Conservation (phyloP, 2,888 invertebrate species). For the Cylloceria caligata region DNA sequence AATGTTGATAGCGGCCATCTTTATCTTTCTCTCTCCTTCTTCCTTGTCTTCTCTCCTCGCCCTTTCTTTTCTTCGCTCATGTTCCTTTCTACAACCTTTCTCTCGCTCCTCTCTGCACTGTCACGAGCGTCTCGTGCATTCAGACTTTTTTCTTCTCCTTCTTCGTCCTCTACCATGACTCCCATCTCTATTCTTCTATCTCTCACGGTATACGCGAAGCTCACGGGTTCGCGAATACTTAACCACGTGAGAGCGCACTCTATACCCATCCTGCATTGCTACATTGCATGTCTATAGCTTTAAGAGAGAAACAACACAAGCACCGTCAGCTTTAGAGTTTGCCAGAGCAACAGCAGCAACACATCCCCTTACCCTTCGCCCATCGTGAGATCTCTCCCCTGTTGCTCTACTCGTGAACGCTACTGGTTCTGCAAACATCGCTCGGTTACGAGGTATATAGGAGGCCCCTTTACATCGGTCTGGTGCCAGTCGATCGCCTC, state of each 20-base stretch:
- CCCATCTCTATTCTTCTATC: slow-evolving; percentile 47
- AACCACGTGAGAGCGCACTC: slow-evolving; percentile 63
- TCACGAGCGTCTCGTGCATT: slow-evolving; percentile 3
- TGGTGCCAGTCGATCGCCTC: slow-evolving; percentile 70
- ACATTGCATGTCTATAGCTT: slow-evolving; percentile 8
- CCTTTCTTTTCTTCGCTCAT: slow-evolving; percentile 48
- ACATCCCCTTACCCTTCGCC: slow-evolving; percentile 58
- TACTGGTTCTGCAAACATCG: slow-evolving; percentile 37
- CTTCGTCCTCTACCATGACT: slow-evolving; percentile 30
- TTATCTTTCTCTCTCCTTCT: slow-evolving; percentile 22
- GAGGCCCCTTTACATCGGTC: slow-evolving; percentile 62
- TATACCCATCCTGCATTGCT: slow-evolving; percentile 21
- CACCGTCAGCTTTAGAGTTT: slow-evolving; percentile 7
- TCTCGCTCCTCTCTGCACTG: neutral
- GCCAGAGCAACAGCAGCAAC: slow-evolving; percentile 15
- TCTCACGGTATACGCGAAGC: slow-evolving; percentile 55
- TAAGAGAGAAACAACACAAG: slow-evolving; percentile 19
- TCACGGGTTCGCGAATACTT: slow-evolving; percentile 57
- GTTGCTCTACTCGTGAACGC: slow-evolving; percentile 50
- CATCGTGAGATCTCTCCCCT: slow-evolving; percentile 50
- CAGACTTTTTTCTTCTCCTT: slow-evolving; percentile 43
- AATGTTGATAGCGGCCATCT: slow-evolving; percentile 61
- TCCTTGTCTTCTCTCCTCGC: slow-evolving; percentile 37
- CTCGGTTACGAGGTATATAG: slow-evolving; percentile 68
- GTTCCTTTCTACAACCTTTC: slow-evolving; percentile 12